phyloP scores from a whole-genome alignment of 2,797 vertebrate species.

The Tarsius wallacei region DNA sequence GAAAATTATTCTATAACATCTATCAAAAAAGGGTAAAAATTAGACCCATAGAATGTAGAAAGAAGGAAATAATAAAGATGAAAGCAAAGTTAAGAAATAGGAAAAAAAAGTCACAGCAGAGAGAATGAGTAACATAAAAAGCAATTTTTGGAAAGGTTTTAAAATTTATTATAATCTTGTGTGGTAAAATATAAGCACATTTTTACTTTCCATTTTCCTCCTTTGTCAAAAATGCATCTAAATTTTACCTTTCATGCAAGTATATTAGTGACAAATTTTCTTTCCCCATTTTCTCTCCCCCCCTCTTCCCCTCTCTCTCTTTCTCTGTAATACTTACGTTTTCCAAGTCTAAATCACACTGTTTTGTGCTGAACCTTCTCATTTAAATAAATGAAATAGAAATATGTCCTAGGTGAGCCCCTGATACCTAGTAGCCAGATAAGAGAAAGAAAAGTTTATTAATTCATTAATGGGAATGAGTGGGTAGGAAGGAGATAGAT shows the following conservation, averaged over 20 bases:
- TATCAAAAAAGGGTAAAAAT: not conserved
- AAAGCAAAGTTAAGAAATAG: not conserved
- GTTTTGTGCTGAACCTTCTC: not conserved
- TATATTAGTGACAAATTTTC: not conserved
- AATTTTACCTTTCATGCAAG: not conserved
- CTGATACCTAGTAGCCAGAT: not conserved
- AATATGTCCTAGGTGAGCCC: not conserved
- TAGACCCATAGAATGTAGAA: not conserved
- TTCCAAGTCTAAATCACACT: not conserved
- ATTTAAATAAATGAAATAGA: not conserved
- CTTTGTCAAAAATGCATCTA: not conserved
- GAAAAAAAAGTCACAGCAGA: not conserved
- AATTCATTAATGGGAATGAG: not conserved
- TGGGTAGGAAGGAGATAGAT: rapidly evolving
- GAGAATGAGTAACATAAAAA: not conserved
- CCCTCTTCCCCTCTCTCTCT: not conserved
- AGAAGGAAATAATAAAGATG: not conserved
- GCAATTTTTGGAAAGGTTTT: not conserved
- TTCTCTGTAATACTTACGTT: not conserved
- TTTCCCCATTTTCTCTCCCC: not conserved
- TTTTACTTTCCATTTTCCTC: not conserved
- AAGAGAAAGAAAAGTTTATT: not conserved
- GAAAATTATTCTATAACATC: not conserved
- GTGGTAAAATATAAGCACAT: not conserved
- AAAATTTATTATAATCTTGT: not conserved